Evolutionary conservation across 37 sponge, comb jelly and placozoan species (phyloP).

Genomic region (Spongilla lacustris): DNA sequence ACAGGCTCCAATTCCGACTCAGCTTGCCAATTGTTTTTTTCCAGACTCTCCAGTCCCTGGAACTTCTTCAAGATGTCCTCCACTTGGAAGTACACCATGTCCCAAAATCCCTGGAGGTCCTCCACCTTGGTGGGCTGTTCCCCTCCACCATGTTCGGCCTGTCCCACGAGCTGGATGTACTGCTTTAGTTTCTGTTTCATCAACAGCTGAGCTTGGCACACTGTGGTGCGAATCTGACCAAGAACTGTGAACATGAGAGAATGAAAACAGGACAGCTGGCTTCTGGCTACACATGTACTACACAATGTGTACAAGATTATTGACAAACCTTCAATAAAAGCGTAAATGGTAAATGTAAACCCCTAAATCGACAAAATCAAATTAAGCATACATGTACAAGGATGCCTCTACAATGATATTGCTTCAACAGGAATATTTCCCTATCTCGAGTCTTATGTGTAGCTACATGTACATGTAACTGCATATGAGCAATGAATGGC

Average conservation of each 20-base stretch:
- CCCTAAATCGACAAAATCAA: no score
- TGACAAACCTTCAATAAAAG: no score
- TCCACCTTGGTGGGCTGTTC: slow-evolving; percentile 38
- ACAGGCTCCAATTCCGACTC: neutral
- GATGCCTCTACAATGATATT: no score
- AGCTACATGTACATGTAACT: no score
- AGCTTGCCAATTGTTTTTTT: slow-evolving; percentile 60
- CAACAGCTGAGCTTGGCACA: slow-evolving; percentile 77
- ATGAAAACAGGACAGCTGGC: no score
- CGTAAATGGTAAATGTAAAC: no score
- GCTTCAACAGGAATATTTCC: no score
- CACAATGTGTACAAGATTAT: no score
- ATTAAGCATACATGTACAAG: no score
- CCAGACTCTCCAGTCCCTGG: slow-evolving; percentile 25
- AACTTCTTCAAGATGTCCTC: slow-evolving; percentile 67
- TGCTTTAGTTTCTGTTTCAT: slow-evolving; percentile 78
- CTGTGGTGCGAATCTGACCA: slow-evolving; percentile 63
- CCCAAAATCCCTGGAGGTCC: slow-evolving; percentile 87
- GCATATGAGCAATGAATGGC: no score
- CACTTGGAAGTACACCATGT: slow-evolving; percentile 86
- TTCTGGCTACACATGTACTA: no score
- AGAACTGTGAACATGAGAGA: slow-evolving; percentile 47
- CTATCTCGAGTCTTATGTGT: no score
- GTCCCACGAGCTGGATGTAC: slow-evolving; percentile 54
- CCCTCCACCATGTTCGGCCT: slow-evolving; percentile 53